Base-by-base conservation (phyloP, 2,797 vertebrate genomes). In the Gastrophryne carolinensis region DNA sequence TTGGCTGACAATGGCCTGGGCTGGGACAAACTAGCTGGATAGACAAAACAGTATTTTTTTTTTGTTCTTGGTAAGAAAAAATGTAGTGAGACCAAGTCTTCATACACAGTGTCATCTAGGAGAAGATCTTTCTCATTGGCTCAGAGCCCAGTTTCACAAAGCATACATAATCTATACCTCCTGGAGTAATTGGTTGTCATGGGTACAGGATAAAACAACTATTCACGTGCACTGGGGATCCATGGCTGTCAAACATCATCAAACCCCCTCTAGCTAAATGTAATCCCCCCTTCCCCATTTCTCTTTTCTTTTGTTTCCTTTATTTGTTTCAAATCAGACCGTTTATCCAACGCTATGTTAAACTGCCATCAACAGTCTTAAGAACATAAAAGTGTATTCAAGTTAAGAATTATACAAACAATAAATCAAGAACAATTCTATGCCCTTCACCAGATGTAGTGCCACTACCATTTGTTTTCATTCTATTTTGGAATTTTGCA, bases 181-280 rank as follows among this genome's bases (percentile, higher is more conserved):
- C 37, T 68, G 49, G 65, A 39, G 47, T 68, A 53, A 32, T 68
- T 50, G 47, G 63, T 65, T 50, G n/a, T 29, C 44, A 65, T 65
- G 63, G 63, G 50, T 65, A 65, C 26, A 23, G 19, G 63, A 49
- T 65, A 47, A 65, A 65, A 65, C 41, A 65, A 47, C 17, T 17
- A 27, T 47, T 50, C 24, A 13, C 19, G 19, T 44, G 30, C 63
- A 65, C 63, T 32, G 23, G 41, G 62, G 62, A 64, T 64, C 41
- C 41, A 64, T 24, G 29, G 41, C 47, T 65, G 63, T 34, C 63
- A 65, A 47, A 30, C 27, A 65, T 47, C 17, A 49, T 65, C 63
- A 30, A 65, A 47, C n/a, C 39, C 47, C 41, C 21, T 47, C 44
- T 47, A 17, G 44, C 44, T 47, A 21, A 47, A 47, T 27, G 2